Percentiles rank a stretch among this genome's conserved stretches.
Evolutionary conservation across 1,140 invertebrate species (phyloP).

Genomic region (Pentalonia nigronervosa): DNA sequence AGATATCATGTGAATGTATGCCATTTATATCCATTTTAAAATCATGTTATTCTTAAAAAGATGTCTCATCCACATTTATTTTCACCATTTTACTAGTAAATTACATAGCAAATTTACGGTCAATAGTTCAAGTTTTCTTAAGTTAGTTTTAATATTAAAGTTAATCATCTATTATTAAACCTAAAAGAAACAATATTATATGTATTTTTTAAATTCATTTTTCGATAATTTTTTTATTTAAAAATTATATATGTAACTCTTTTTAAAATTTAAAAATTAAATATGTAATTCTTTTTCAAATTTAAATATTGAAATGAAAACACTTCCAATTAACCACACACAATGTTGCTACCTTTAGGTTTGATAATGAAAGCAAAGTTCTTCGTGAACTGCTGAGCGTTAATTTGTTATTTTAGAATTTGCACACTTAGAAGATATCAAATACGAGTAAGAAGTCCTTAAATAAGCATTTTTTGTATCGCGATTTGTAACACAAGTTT

Average conservation of each 20-base stretch:
- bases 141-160: too few relatives aligned
- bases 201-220: too few relatives aligned
- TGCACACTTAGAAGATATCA: background rate
- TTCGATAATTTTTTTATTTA: too few relatives aligned
- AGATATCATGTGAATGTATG: too few relatives aligned
- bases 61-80: too few relatives aligned
- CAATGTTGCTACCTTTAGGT: background rate
- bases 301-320: background rate
- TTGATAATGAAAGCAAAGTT: background rate
- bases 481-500: background rate
- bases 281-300: background rate
- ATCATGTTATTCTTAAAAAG: too few relatives aligned
- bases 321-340: background rate
- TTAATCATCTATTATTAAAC: too few relatives aligned
- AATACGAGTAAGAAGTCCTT: background rate
- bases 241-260: background rate
- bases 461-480: background rate
- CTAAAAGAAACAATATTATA: too few relatives aligned
- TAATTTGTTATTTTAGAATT: background rate
- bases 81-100: too few relatives aligned
- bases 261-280: background rate
- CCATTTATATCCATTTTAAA: too few relatives aligned
- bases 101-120: too few relatives aligned
- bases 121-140: too few relatives aligned
- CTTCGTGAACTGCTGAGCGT: background rate